Conservation (phyloP, 2,797 vertebrate species). For the Anabacerthia variegaticeps region DNA sequence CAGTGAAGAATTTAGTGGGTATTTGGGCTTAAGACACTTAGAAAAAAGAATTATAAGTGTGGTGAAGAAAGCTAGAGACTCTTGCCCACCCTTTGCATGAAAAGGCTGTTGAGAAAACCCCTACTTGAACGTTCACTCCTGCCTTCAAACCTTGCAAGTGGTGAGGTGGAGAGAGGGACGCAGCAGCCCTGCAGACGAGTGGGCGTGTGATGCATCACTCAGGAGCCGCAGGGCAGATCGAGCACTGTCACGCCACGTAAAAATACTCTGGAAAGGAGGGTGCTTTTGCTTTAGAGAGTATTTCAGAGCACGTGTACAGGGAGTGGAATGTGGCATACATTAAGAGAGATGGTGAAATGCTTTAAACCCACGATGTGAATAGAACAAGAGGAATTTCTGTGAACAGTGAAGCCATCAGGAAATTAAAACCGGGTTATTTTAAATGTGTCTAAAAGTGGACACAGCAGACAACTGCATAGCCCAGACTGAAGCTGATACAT, state of each 20-base stretch:
- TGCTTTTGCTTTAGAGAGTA: neutral
- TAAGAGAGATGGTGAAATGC: neutral
- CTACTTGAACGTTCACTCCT: neutral
- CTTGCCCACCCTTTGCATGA: neutral
- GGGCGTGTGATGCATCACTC: fast-evolving
- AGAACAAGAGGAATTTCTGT: neutral
- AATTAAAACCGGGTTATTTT: neutral
- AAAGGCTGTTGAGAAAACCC: neutral
- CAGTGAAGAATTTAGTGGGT: neutral
- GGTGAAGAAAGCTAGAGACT: neutral
- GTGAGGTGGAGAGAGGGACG: neutral
- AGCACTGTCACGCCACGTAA: neutral
- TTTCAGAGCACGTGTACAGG: neutral
- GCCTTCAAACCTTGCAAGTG: neutral
- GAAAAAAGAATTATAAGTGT: neutral
- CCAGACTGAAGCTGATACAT: neutral
- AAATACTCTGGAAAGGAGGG: neutral
- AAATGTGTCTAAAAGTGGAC: neutral
- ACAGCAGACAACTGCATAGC: neutral
- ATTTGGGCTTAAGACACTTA: neutral
- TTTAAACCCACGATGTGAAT: neutral
- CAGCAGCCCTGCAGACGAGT: fast-evolving
- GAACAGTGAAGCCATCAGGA: neutral
- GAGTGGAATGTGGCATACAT: fast-evolving
- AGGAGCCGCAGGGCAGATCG: fast-evolving